Conservation (phyloP, 1,140 invertebrate genomes). For the Muscidifurax raptorellus region DNA sequence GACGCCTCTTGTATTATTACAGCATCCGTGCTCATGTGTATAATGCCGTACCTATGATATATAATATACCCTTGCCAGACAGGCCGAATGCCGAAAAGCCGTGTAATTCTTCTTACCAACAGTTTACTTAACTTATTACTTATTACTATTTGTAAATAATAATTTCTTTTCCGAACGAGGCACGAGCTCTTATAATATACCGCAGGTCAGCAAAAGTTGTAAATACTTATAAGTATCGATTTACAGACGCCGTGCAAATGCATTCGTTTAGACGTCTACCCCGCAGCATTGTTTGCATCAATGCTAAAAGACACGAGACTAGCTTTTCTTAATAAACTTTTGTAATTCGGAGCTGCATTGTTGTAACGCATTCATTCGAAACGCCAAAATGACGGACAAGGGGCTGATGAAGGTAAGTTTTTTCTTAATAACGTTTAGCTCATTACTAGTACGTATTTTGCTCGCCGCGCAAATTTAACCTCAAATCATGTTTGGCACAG, state of each 20-base stretch:
- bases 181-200: too few species aligned
- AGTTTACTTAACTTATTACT: too few species aligned
- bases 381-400: slow-evolving; percentile 69
- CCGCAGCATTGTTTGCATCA: not conserved
- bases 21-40: too few species aligned
- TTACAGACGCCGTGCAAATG: slow-evolving; percentile 1
- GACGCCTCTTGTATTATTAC: too few species aligned
- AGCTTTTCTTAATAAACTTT: not conserved
- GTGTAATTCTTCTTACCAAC: too few species aligned
- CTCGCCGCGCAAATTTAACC: slow-evolving; percentile 17
- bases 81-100: too few species aligned
- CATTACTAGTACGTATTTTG: not conserved
- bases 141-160: too few species aligned
- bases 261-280: not conserved
- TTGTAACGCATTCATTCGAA: not conserved
- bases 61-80: too few species aligned
- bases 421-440: slow-evolving; percentile 30
- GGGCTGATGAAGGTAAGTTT: slow-evolving; percentile 71
- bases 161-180: too few species aligned
- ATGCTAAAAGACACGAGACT: slow-evolving; percentile 16
- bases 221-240: not conserved
- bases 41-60: too few species aligned
- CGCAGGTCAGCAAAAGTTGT: not conserved
- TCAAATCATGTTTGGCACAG: slow-evolving; percentile 63
- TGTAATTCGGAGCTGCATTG: not conserved